These are phyloP conservation scores for Tridacna crocea DNA, from an alignment of 2,888 invertebrate genomes.

Conservation along the genomic window DNA sequence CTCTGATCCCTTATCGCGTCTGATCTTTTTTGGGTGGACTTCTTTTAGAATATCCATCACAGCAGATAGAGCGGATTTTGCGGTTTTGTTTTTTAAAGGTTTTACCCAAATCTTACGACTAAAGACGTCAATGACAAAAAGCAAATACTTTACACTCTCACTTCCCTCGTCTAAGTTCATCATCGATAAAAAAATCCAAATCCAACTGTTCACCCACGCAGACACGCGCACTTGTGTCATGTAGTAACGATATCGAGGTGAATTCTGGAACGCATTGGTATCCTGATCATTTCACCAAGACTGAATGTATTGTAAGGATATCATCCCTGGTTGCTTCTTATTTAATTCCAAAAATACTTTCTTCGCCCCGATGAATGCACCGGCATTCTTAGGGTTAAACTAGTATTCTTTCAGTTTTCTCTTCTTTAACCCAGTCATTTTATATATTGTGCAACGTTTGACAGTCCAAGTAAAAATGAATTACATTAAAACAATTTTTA, in stretches of 20 bases:
- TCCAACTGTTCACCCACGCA: too few species aligned
- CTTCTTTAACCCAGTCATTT: too few species aligned
- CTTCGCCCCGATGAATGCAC: too few species aligned
- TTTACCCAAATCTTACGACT: constrained; percentile 48
- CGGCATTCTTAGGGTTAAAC: too few species aligned
- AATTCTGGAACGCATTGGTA: constrained; percentile 43
- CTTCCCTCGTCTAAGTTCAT: constrained; percentile 33
- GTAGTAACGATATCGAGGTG: constrained; percentile 29
- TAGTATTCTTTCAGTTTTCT: too few species aligned
- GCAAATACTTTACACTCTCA: too few species aligned
- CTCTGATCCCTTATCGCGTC: constrained; percentile 28
- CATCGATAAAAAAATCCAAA: too few species aligned
- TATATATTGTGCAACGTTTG: too few species aligned
- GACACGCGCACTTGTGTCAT: constrained; percentile 46
- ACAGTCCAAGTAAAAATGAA: too few species aligned
- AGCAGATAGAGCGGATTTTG: constrained; percentile 25
- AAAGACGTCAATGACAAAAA: too few species aligned
- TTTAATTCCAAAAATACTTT: too few species aligned
- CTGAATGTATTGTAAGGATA: constrained; percentile 29
- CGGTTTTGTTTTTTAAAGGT: constrained; percentile 39
- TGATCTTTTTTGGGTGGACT: constrained; percentile 19
- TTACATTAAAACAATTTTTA: too few species aligned
- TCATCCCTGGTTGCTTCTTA: constrained; percentile 36
- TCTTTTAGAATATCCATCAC: constrained; percentile 29
- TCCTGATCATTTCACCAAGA: constrained; percentile 46